Evolutionary conservation across 1,140 invertebrate genomes (phyloP).

Genomic region (Pseudomyrmex cubaensis): DNA sequence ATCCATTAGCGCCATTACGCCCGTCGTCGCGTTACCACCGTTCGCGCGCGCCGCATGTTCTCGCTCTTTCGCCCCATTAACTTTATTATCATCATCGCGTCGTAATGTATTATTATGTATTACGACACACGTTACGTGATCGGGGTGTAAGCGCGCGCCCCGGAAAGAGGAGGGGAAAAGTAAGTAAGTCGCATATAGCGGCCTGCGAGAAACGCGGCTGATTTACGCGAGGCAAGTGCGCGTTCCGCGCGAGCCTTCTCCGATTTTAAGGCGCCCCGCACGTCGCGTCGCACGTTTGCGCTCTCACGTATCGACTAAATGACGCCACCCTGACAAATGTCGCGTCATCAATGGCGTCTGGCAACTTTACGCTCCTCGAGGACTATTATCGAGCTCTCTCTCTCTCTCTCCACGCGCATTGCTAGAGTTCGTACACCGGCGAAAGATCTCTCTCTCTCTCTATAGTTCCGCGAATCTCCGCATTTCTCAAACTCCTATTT

Average conservation of each 20-base stretch:
- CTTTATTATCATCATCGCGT: conserved; percentile 61
- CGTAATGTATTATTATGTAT: conserved; percentile 71
- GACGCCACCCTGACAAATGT: conserved; percentile 51
- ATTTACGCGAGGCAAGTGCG: conserved; percentile 64
- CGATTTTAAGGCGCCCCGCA: conserved; percentile 51
- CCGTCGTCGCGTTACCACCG: conserved; percentile 44
- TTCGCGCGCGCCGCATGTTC: conserved; percentile 34
- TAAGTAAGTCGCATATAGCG: conserved; percentile 60
- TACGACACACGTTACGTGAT: conserved; percentile 38
- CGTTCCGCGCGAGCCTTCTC: conserved; percentile 27
- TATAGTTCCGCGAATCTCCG: not conserved
- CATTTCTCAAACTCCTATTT: not conserved
- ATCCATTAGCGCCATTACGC: conserved; percentile 58
- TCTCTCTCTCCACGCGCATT: no score
- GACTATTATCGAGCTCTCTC: conserved; percentile 22
- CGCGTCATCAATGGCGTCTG: conserved; percentile 44
- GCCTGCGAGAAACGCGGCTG: conserved; percentile 10
- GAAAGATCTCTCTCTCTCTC: not conserved
- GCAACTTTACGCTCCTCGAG: conserved; percentile 21
- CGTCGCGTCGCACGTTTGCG: not conserved
- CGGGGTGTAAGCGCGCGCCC: not conserved
- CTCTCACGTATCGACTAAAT: conserved; percentile 39
- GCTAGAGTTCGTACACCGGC: no score
- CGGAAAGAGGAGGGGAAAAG: conserved; percentile 26
- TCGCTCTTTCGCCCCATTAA: conserved; percentile 46